These are phyloP conservation scores for Caenorhabditis sinica DNA, from an alignment of 2,888 invertebrate species.

Conservation along the genomic window DNA sequence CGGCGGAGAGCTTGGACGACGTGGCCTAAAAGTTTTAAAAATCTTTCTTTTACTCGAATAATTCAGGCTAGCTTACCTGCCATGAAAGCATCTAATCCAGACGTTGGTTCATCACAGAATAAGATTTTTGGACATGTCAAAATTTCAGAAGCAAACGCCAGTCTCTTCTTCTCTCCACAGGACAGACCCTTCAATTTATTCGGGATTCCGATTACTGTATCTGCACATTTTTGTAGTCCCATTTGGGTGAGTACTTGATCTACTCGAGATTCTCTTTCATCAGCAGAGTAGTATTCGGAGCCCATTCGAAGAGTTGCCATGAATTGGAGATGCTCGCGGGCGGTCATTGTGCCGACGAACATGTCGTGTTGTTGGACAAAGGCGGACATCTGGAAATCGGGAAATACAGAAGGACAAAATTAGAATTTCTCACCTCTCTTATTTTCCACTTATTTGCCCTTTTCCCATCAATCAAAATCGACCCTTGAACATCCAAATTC, in stretches of 20 bases:
- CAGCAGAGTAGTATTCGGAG: conserved; percentile 86
- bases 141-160: conserved; percentile 93
- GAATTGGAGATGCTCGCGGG: conserved; percentile 91
- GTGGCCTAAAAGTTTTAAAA: conserved; percentile 58
- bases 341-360: conserved; percentile 91
- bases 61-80: conserved; percentile 68
- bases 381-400: conserved; percentile 87
- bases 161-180: conserved; percentile 94
- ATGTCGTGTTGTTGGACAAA: conserved; percentile 95
- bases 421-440: conserved; percentile 66
- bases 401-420: not conserved
- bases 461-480: conserved; percentile 72
- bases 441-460: conserved; percentile 74
- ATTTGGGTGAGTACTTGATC: conserved; percentile 87
- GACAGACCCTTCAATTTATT: conserved; percentile 90
- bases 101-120: conserved; percentile 86
- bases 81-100: conserved; percentile 85
- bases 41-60: not conserved
- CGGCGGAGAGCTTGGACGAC: conserved; percentile 73
- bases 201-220: conserved; percentile 90
- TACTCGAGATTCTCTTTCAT: conserved; percentile 88
- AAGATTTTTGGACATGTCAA: conserved; percentile 86
- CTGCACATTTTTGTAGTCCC: conserved; percentile 88
- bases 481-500: conserved; percentile 71
- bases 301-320: conserved; percentile 93